Evolutionary conservation across 2,113 vertebrate species (phyloP).

Genomic region (Ageneiosus marmoratus): DNA sequence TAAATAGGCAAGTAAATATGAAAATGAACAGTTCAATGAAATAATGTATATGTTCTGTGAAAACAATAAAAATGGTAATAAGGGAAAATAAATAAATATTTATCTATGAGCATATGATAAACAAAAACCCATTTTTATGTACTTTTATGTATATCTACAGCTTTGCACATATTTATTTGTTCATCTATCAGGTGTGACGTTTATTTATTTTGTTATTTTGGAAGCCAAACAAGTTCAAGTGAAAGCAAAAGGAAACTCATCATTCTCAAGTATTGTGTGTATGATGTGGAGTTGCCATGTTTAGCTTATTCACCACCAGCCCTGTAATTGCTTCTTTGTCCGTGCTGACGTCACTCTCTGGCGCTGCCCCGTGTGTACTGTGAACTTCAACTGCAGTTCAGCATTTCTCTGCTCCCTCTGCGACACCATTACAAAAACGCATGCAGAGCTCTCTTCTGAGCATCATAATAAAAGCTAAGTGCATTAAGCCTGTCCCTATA

Average conservation of each 20-base stretch:
- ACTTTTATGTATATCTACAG: constrained; percentile 11
- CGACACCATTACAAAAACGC: constrained; percentile 39
- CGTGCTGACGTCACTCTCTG: background rate
- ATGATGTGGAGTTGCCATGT: background rate
- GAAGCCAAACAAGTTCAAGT: background rate
- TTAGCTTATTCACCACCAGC: background rate
- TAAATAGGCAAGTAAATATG: background rate
- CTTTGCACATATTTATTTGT: background rate
- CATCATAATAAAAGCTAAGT: constrained; percentile 59
- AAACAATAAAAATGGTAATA: background rate
- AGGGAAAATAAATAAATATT: background rate
- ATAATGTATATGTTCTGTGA: no score
- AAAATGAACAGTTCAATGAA: background rate
- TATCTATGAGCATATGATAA: background rate
- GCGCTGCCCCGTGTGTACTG: background rate
- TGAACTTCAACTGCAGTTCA: background rate
- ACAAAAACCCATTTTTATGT: background rate
- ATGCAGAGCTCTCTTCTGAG: constrained; percentile 56
- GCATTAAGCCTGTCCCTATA: constrained; percentile 58
- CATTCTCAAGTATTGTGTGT: background rate
- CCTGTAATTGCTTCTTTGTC: background rate
- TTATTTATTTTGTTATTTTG: background rate
- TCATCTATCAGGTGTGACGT: background rate
- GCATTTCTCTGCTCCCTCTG: background rate
- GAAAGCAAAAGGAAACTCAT: background rate